Conservation (phyloP, 1,140 invertebrate species). For the Brachionus rotundiformis region DNA sequence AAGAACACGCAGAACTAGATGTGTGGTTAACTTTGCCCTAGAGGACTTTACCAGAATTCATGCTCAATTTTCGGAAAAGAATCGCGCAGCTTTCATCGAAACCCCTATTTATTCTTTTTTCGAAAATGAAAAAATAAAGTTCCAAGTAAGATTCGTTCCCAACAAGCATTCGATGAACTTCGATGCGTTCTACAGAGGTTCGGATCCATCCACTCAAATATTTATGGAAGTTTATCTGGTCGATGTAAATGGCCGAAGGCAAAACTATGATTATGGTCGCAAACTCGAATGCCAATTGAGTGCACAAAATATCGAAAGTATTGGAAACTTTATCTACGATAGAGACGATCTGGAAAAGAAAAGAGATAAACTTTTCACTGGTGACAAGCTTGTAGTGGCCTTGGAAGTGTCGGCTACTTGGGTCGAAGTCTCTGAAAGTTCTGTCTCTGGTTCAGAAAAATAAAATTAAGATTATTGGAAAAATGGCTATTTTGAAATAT, state of each 20-base stretch:
- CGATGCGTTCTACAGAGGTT: conserved; percentile 14
- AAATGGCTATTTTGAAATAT: too few species aligned
- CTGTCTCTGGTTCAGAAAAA: not conserved
- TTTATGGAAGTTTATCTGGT: conserved; percentile 19
- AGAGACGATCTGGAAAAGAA: conserved; percentile 47
- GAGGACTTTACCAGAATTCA: conserved; percentile 40
- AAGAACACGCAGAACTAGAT: conserved; percentile 14
- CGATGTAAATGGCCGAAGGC: not conserved
- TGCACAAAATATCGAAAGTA: not conserved
- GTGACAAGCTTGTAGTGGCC: not conserved
- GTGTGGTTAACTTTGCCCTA: conserved; percentile 18
- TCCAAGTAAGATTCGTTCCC: not conserved
- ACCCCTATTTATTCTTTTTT: conserved; percentile 24
- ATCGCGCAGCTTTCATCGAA: conserved; percentile 11
- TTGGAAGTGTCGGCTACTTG: conserved; percentile 22
- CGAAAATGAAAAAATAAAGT: conserved; percentile 41
- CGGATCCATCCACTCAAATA: conserved; percentile 27
- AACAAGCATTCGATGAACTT: conserved; percentile 22
- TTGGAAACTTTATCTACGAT: conserved; percentile 14
- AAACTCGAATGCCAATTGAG: conserved; percentile 23
- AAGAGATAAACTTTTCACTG: conserved; percentile 28
- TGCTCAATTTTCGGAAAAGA: conserved; percentile 42
- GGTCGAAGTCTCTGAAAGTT: conserved; percentile 13
- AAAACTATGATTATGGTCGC: conserved; percentile 31
- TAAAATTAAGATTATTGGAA: too few species aligned